Evolutionary conservation across 2,113 vertebrate genomes (phyloP), one percentile per base, ranked within the genome.

Genomic region (Leptosomus discolor): DNA sequence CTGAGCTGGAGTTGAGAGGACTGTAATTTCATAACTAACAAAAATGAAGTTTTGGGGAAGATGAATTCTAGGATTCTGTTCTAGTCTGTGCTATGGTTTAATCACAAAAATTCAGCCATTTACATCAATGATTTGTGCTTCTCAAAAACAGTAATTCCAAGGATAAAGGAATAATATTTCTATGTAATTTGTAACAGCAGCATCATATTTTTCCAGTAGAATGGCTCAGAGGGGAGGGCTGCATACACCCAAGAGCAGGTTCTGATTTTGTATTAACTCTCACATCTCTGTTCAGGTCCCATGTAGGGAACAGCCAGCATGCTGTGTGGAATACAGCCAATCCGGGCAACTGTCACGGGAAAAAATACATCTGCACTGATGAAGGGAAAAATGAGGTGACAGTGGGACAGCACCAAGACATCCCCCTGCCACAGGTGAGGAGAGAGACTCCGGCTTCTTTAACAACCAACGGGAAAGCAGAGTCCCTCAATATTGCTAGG

Each of bases 391-490:
- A 98, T 18, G 98, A 99, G 92, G 95, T 99, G 94, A 98, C 97
- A 2, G 53, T 92, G 27, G 97, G 32, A 15, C 96, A 97, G 56
- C 98, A 98, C 89, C 98, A 99, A 88, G 99, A 99, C 61, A 97
- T 98, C n/a, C 97, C 98, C 60, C 92, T 98, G 50, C 98, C 98
- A 4, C 93, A 98, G 3, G 94, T 98, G 79, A 98, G 97, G 80
- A 98, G 98, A 92, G 98, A 98, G 56, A 88, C 98, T 68, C 98
- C 98, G 0, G 97, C 98, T 39, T 98, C 98, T 17, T 95, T 98
- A 96, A 98, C 98, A 3, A 99, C 99, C 36, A 99, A 99, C 0
- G 99, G 99, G 26, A 99, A 99, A 77, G 98, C 99, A 2, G 99
- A 99, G 85, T 94, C 99, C 34, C 94, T 99, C n/a, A 98, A 94